Conservation (phyloP, 2,113 vertebrate genomes). For the Antidorcas marsupialis region DNA sequence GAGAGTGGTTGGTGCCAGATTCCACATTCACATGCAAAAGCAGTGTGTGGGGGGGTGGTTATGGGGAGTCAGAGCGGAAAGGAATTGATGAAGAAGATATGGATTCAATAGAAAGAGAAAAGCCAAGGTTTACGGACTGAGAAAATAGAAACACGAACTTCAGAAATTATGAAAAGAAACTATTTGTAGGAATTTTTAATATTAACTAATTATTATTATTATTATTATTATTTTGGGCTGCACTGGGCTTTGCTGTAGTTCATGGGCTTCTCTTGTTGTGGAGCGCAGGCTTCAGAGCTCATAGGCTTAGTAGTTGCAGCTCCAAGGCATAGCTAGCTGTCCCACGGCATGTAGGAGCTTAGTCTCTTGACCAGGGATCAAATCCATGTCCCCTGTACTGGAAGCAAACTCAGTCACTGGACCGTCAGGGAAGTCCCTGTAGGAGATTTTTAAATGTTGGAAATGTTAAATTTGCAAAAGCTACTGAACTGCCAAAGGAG, state of each 20-base stretch:
- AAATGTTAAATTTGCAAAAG: neutral
- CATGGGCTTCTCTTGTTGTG: neutral
- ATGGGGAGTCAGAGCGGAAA: neutral
- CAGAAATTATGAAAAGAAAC: neutral
- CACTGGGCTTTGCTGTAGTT: neutral
- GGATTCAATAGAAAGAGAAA: neutral
- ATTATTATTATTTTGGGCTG: neutral
- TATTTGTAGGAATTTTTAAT: neutral
- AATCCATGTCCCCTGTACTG: neutral
- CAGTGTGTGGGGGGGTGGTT: rapidly evolving
- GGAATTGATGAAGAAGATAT: neutral
- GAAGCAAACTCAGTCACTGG: neutral
- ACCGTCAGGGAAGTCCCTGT: neutral
- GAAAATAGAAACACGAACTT: neutral
- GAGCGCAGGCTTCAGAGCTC: neutral
- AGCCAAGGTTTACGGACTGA: neutral
- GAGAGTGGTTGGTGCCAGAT: too few species aligned
- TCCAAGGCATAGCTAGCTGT: neutral
- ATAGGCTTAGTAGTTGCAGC: neutral
- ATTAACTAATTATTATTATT: neutral
- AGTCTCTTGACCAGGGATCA: neutral
- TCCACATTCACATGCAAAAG: neutral
- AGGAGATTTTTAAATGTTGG: neutral
- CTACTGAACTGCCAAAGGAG: neutral
- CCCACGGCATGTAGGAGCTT: neutral